These are phyloP conservation scores for Tachypleus tridentatus DNA, from an alignment of 1,140 invertebrate genomes.

Conservation along the genomic window DNA sequence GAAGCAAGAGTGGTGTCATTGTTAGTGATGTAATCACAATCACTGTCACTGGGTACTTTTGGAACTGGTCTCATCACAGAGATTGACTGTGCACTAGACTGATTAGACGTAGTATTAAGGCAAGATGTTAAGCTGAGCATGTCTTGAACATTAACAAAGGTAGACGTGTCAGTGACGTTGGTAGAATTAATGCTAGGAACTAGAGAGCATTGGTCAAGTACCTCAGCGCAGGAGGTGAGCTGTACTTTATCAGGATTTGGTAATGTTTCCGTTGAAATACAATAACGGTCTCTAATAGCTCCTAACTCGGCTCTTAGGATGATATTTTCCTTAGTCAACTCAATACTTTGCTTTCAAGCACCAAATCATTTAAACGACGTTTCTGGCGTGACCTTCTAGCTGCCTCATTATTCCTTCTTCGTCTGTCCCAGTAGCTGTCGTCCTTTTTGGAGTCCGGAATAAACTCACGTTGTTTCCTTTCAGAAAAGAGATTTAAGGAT, in stretches of 20 bases:
- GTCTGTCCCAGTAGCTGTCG: slow-evolving; percentile 91
- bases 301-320: slow-evolving; percentile 80
- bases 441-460: slow-evolving; percentile 96
- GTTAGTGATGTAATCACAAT: not conserved
- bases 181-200: not conserved
- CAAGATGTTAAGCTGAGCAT: not conserved
- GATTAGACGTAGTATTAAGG: not conserved
- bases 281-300: slow-evolving; percentile 77
- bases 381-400: slow-evolving; percentile 90
- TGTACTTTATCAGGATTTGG: not conserved
- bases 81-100: not conserved
- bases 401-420: slow-evolving; percentile 89
- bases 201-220: not conserved
- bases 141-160: not conserved
- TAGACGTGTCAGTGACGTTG: not conserved
- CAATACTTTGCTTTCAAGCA: slow-evolving; percentile 80
- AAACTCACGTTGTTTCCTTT: slow-evolving; percentile 82
- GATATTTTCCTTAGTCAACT: slow-evolving; percentile 87
- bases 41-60: not conserved
- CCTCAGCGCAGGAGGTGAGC: not conserved
- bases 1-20: not conserved
- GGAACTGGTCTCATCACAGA: not conserved
- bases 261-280: not conserved
- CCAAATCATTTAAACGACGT: slow-evolving; percentile 90
- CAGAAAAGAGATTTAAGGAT: slow-evolving; percentile 20